Conservation (phyloP, 2,797 vertebrate species). For the Otolemur crassicaudatus region DNA sequence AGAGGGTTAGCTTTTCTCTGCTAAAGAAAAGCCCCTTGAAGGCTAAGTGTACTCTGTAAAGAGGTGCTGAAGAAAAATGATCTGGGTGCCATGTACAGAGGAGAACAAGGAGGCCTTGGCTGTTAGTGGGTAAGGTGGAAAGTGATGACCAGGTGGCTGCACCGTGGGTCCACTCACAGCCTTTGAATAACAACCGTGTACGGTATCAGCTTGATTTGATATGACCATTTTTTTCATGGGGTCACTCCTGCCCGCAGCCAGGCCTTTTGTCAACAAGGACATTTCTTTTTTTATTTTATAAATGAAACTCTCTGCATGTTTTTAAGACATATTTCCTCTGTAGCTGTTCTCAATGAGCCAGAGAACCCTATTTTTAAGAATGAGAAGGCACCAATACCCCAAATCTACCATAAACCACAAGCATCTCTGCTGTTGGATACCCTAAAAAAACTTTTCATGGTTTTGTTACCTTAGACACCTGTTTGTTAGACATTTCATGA, state of each 20-base stretch:
- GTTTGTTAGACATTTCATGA: slow-evolving; percentile 65
- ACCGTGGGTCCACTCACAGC: neutral
- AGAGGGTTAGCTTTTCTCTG: neutral
- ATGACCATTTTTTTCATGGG: neutral
- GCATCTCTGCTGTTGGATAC: neutral
- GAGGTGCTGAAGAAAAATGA: neutral
- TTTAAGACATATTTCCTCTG: slow-evolving; percentile 36
- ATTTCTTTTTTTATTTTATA: slow-evolving; percentile 9
- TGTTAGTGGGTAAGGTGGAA: neutral
- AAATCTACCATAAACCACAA: neutral
- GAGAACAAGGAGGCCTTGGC: neutral
- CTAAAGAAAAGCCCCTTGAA: neutral
- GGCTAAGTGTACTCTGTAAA: neutral
- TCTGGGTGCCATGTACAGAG: neutral
- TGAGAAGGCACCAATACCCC: neutral
- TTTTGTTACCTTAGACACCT: slow-evolving; percentile 54
- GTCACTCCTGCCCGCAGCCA: neutral
- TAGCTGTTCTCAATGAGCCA: neutral
- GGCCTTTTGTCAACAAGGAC: neutral
- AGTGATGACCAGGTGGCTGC: neutral
- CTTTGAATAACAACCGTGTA: neutral
- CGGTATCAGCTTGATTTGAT: neutral
- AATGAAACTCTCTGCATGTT: neutral
- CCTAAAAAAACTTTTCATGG: neutral
- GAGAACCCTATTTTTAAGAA: neutral